These are phyloP conservation scores for Rhinogobio ventralis DNA, from an alignment of 2,797 vertebrate genomes.

Conservation along the genomic window DNA sequence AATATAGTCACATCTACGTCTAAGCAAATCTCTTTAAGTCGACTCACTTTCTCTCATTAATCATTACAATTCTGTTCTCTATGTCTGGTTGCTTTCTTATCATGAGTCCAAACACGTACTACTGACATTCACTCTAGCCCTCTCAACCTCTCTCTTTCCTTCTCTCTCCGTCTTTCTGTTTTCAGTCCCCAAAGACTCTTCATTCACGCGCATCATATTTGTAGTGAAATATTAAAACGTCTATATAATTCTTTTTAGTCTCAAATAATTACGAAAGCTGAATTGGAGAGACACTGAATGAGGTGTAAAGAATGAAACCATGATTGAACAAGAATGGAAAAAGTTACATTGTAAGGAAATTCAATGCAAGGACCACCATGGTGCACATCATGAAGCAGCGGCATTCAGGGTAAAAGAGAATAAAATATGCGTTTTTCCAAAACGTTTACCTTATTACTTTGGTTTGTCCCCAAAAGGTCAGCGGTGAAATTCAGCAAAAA, in stretches of 20 bases:
- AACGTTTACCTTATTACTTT: constrained; percentile 55
- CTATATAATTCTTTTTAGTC: background rate
- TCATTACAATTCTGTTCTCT: constrained; percentile 32
- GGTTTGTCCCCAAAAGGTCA: constrained; percentile 54
- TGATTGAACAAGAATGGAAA: constrained; percentile 3
- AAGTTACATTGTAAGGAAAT: constrained; percentile 6
- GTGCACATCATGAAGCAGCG: background rate
- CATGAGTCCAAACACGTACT: constrained; percentile 41
- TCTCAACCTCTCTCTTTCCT: constrained; percentile 34
- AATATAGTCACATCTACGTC: background rate
- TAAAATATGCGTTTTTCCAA: background rate
- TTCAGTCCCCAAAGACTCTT: constrained; percentile 21
- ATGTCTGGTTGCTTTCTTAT: constrained; percentile 5
- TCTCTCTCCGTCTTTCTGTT: constrained; percentile 1
- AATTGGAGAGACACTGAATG: constrained; percentile 11
- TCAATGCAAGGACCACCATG: background rate
- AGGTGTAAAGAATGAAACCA: constrained; percentile 12
- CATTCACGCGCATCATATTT: constrained; percentile 33
- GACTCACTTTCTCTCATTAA: constrained; percentile 30
- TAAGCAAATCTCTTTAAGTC: constrained; percentile 5
- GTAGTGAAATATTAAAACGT: constrained; percentile 40
- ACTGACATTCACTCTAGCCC: constrained; percentile 38
- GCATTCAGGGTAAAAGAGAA: constrained; percentile 1
- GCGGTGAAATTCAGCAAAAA: constrained; percentile 52
- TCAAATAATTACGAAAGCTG: constrained; percentile 5